Percentiles rank a stretch among this genome's conserved stretches.
phyloP scores from a whole-genome alignment of 2,113 vertebrate genomes.

The Gobiocypris rarus region DNA sequence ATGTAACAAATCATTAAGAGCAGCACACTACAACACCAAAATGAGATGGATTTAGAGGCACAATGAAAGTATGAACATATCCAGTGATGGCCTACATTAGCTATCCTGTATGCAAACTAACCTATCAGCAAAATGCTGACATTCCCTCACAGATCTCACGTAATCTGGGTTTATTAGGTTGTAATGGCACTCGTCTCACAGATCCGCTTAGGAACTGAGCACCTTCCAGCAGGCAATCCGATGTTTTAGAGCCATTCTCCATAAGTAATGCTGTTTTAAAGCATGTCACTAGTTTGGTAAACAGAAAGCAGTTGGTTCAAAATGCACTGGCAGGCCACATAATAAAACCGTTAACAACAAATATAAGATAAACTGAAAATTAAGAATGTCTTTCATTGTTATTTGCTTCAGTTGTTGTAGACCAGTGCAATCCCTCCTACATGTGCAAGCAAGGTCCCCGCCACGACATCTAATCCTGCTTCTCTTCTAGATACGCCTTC shows the following conservation, averaged over 20 bases:
- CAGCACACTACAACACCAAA: background rate
- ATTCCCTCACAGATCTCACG: background rate
- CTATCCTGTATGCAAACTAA: conserved; percentile 3
- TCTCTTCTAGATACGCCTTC: conserved; percentile 74
- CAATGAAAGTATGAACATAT: conserved; percentile 3
- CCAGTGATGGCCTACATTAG: background rate
- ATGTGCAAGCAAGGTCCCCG: conserved; percentile 37
- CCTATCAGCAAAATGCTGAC: conserved; percentile 1
- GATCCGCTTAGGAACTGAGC: background rate
- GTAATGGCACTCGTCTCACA: conserved; percentile 14
- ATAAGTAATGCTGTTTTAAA: conserved; percentile 22
- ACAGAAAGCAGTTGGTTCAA: conserved; percentile 52
- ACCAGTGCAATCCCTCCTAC: conserved; percentile 47
- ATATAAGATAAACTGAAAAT: conserved; percentile 28
- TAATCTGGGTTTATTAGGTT: background rate
- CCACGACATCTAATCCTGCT: conserved; percentile 74
- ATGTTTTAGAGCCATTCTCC: conserved; percentile 22
- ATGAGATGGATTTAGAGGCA: conserved; percentile 8
- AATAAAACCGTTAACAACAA: conserved; percentile 48
- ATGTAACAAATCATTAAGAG: background rate
- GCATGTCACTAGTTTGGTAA: conserved; percentile 24
- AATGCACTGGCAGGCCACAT: conserved; percentile 70
- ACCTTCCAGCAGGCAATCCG: background rate
- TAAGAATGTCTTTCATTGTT: conserved; percentile 22
- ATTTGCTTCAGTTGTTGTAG: conserved; percentile 38